A percentile compares a stretch with the other conserved stretches of the same genome.
Evolutionary conservation across 2,113 vertebrate genomes (phyloP).

Genomic region (Lycaon pictus): DNA sequence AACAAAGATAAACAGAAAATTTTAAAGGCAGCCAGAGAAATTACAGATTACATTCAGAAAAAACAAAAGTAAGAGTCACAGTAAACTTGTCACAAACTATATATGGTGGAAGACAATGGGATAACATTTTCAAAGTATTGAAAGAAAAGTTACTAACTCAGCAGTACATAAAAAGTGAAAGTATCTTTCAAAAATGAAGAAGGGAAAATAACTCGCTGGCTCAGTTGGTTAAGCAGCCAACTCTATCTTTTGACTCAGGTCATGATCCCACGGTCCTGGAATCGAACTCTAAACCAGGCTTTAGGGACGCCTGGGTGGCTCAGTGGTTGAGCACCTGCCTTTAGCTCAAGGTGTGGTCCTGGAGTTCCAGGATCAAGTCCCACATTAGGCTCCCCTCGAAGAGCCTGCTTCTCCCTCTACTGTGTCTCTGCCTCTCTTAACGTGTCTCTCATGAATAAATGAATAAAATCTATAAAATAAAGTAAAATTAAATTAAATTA

Average conservation of each 20-base stretch:
- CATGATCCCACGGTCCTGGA: not conserved
- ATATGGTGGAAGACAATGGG: not conserved
- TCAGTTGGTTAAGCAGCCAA: not conserved
- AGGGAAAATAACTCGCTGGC: not conserved
- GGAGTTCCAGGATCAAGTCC: no score
- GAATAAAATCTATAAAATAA: no score
- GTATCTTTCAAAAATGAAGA: not conserved
- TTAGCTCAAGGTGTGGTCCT: no score
- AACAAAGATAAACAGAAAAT: conserved; percentile 37
- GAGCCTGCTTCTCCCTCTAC: no score
- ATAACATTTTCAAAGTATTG: not conserved
- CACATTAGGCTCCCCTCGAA: no score
- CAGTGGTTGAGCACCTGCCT: no score
- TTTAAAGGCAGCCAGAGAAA: not conserved
- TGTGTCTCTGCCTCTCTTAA: no score
- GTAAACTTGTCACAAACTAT: not conserved
- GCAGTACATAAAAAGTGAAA: not conserved
- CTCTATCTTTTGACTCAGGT: not conserved
- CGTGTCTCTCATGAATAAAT: no score
- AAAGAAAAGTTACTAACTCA: not conserved
- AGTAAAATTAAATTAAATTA: no score
- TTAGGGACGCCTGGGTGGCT: not conserved
- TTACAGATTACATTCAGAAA: not conserved
- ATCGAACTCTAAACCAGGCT: not conserved
- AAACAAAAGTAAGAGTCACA: not conserved